Base-by-base conservation (phyloP, 2,888 invertebrate species). In the Nineta flava region DNA sequence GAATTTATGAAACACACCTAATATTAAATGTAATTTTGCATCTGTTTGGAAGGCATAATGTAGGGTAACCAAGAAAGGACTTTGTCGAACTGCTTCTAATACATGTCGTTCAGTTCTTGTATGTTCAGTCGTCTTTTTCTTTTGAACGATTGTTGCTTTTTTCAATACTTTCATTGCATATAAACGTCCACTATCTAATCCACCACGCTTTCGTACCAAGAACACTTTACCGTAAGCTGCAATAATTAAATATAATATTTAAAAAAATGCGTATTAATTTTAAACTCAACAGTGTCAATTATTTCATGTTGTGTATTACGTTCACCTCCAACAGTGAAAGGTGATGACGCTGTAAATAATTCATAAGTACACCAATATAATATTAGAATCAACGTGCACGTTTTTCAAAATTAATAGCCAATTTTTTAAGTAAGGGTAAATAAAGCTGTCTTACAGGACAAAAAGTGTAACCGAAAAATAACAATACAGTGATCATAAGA, bases 41-140 rank as follows among this genome's bases (percentile, higher is more conserved):
- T 95, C 91, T 9, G 95, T 94, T 72, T 97, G 96, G 76, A 97
- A 97, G 64, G 97, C 97, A 70, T 97, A 97, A 70, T 94, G 93
- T 56, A 97, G 77, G 38, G 93, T 94, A 59, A 96, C 95, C 56
- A 97, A 79, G 72, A 96, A 97, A 48, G 96, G 96, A 62, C 91
- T 87, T 65, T 90, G 86, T 56, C 94, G 77, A 53, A 97, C 90
- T 48, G 92, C 88, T 69, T 96, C 96, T 57, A 97, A 75, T 52
- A 97, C 95, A 75, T 95, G 90, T 69, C 96, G 74, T 69, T 97
- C 96, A 49, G 95, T 95, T 73, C 88, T 83, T 31, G 95, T 96
- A 70, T 97, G 97, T 65, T 97, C 97, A 10, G 93, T 86, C 51
- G 93, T 93, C 72, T 94, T 94, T 65, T 88, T 82, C 72, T 92